These are phyloP conservation scores for Ceratotherium simum DNA, from an alignment of 2,113 vertebrate genomes.

Conservation along the genomic window DNA sequence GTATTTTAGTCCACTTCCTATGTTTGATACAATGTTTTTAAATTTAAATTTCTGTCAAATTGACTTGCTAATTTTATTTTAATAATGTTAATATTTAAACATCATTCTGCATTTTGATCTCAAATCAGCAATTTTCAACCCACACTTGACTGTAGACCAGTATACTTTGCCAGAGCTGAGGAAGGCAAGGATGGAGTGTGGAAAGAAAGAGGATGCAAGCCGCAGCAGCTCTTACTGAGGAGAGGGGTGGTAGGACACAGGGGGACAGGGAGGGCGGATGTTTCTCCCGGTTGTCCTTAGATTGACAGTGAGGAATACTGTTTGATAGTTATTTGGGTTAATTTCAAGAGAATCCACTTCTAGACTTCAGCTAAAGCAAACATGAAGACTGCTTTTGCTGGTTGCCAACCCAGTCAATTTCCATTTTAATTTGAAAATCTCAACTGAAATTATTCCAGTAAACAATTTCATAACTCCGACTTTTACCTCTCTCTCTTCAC, in stretches of 20 bases:
- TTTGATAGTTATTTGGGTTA: neutral
- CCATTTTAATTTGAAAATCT: conserved; percentile 45
- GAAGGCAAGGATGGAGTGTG: neutral
- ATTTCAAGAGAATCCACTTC: conserved; percentile 14
- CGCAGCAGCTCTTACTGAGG: neutral
- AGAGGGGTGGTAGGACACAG: neutral
- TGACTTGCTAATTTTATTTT: conserved; percentile 32
- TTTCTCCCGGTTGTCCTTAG: neutral
- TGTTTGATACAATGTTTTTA: neutral
- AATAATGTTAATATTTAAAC: conserved; percentile 39
- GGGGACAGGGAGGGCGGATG: neutral
- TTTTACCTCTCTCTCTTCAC: neutral
- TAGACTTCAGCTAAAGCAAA: neutral
- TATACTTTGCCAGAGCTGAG: neutral
- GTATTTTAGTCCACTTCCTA: neutral
- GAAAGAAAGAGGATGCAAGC: conserved; percentile 1
- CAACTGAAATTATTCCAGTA: conserved; percentile 29
- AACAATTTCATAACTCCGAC: conserved; percentile 6
- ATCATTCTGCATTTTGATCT: neutral
- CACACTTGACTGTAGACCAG: neutral
- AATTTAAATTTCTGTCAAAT: conserved; percentile 51
- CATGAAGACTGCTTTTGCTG: neutral
- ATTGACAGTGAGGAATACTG: neutral
- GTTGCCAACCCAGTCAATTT: conserved; percentile 10
- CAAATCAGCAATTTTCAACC: neutral